Base-by-base conservation (phyloP, 2,113 vertebrate species). In the Erpornis zantholeuca region DNA sequence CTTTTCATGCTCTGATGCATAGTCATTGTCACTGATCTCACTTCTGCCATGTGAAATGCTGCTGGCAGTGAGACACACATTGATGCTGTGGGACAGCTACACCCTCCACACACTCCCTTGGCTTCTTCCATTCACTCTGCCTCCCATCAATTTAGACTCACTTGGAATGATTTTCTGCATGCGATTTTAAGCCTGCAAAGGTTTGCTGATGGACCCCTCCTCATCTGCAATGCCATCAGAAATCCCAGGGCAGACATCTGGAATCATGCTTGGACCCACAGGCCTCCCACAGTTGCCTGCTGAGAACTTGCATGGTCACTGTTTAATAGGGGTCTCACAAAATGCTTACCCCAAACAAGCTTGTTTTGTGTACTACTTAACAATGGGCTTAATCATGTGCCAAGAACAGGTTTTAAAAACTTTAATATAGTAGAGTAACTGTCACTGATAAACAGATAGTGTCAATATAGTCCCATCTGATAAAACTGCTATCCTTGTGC, bases 211-310 rank as follows among this genome's bases (percentile, higher is more conserved):
- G 11, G 23, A 23, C 3, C 16, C 4, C 54, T 82, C 4, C 16
- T 80, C 28, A 49, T 38, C 44, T 81, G 12, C 5, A 35, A 8
- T 36, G 25, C 5, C 31, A 60, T 59, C 9, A 49, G 36, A 86
- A 87, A 66, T 42, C 10, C 12, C 17, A 57, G 20, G 6, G 11
- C 25, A 61, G 42, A 61, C 9, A 42, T 24, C 15, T 0, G 0
- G 60, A 75, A 53, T 52, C 0, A 0, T 53, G 15, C 31, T 44
- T n/a, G n/a, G 20, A 36, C 3, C 6, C 28, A 63, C 2, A 2
- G 16, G 7, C 9, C 2, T 7, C 11, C 24, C 31, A 15, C 15
- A 70, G 17, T 15, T 65, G 45, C 16, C 35, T n/a, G 17, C 15
- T 83, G 24, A 81, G 19, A n/a, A 4, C 9, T 86, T 84, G 8